A percentile compares a stretch with the other conserved stretches of the same genome.
Conservation (phyloP, 2,888 invertebrate species). For the Alentia gelatinosa region DNA sequence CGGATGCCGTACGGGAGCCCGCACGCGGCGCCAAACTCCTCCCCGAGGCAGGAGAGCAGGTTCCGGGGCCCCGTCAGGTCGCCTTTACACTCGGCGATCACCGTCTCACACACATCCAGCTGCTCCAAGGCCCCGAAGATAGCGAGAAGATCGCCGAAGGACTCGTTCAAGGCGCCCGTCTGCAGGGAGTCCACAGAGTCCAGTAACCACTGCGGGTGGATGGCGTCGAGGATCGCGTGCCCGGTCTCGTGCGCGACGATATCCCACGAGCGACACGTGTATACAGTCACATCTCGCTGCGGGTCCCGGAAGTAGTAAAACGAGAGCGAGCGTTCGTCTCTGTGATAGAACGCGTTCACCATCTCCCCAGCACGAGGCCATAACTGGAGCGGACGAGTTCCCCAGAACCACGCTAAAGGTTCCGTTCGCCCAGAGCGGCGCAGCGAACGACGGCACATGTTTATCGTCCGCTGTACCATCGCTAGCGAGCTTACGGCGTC, state of each 20-base stretch:
- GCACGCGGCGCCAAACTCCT: neutral
- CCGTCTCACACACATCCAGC: conserved; percentile 8
- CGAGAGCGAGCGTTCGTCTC: neutral
- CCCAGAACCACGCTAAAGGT: neutral
- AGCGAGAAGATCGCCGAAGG: neutral
- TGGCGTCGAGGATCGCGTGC: conserved; percentile 5
- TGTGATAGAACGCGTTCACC: neutral
- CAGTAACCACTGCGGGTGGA: conserved; percentile 12
- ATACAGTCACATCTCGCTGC: neutral
- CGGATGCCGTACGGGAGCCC: neutral
- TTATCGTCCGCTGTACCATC: neutral
- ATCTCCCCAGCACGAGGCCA: conserved; percentile 8
- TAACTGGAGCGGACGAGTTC: neutral
- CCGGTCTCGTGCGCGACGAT: conserved; percentile 5
- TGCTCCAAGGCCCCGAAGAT: neutral
- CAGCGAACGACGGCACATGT: neutral
- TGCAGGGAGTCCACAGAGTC: neutral
- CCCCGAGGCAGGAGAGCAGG: neutral
- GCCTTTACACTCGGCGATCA: neutral
- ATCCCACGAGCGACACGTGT: conserved; percentile 6
- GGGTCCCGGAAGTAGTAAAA: neutral
- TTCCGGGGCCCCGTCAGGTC: neutral
- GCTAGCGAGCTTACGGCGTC: neutral
- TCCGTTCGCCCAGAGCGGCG: neutral
- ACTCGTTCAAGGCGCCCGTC: neutral